Conservation (phyloP, 2,113 vertebrate genomes). For the Chrysemys picta region DNA sequence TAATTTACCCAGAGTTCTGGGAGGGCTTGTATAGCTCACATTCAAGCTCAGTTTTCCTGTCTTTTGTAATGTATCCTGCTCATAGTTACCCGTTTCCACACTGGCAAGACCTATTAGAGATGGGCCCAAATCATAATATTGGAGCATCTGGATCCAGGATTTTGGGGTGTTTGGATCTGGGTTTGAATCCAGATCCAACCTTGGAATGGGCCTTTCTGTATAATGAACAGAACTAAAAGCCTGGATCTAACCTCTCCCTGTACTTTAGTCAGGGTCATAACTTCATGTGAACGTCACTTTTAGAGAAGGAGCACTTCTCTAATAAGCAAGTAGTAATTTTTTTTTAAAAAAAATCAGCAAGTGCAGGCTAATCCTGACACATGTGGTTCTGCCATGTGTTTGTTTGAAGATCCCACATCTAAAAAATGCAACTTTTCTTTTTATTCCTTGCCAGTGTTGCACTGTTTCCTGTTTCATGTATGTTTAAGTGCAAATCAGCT, state of each 20-base stretch:
- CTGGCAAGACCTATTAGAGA: background rate
- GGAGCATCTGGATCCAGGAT: background rate
- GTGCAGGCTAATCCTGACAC: background rate
- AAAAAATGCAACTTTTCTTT: conserved; percentile 9
- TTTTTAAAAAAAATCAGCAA: background rate
- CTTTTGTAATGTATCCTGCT: background rate
- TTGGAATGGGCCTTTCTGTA: background rate
- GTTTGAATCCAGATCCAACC: background rate
- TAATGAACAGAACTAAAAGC: background rate
- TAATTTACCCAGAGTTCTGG: background rate
- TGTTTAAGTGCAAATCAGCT: background rate
- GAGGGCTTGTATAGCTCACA: background rate
- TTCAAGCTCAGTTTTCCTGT: background rate
- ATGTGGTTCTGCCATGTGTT: background rate
- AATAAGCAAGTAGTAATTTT: conserved; percentile 26
- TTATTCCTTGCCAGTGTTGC: background rate
- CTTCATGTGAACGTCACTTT: background rate
- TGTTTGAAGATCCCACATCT: background rate
- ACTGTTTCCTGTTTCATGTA: conserved; percentile 38
- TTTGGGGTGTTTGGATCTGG: background rate
- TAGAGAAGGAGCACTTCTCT: background rate
- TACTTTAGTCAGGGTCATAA: conserved; percentile 2
- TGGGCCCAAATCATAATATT: background rate
- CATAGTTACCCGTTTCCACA: background rate
- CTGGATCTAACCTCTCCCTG: background rate